Base-by-base conservation (phyloP, 1,140 invertebrate genomes). In the Habropoda laboriosa region DNA sequence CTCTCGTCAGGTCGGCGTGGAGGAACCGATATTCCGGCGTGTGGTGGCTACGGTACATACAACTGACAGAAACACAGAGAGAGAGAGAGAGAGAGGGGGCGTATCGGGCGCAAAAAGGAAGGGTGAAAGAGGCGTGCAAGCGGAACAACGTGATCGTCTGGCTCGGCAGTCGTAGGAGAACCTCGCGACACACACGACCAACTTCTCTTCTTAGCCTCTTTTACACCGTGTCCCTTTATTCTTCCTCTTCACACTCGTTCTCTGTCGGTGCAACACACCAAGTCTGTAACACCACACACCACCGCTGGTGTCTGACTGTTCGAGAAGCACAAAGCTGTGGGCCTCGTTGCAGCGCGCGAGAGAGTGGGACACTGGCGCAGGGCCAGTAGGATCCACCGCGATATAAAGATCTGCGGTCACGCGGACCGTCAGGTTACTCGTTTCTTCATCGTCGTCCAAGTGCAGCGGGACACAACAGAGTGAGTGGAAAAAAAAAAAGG, bases 401-500 rank as follows among this genome's bases (percentile, higher is more conserved):
- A 86, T 86, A 86, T 86, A 86, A 86, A 86, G 85, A 86, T 86
- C 83, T 51, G 51, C 80, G 83, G 72, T 82, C 71, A 76, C 66
- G 57, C 80, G 42, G 35, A 38, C 63, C 70, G 61, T 35, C 60
- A 80, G 60, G 55, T 64, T 82, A 86, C 79, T 84, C 70, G 82
- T 73, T 86, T 78, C 80, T 74, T 85, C 72, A 79, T 86, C 80
- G 83, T 76, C 71, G 72, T 67, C 68, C 85, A 86, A 86, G 84
- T 85, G 84, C 83, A 86, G 7, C 45, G 27, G 64, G 32, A 68
- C 64, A n/a, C n/a, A n/a, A n/a, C n/a, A n/a, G n/a, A 68, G 82
- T 78, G 61, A 66, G 58, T 78, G 83, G n/a, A n/a, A n/a, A n/a
- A n/a, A n/a, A n/a, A n/a, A n/a, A n/a, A n/a, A n/a, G n/a, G n/a